Base-by-base conservation (phyloP, 2,888 invertebrate genomes). In the Brenthis hecate region DNA sequence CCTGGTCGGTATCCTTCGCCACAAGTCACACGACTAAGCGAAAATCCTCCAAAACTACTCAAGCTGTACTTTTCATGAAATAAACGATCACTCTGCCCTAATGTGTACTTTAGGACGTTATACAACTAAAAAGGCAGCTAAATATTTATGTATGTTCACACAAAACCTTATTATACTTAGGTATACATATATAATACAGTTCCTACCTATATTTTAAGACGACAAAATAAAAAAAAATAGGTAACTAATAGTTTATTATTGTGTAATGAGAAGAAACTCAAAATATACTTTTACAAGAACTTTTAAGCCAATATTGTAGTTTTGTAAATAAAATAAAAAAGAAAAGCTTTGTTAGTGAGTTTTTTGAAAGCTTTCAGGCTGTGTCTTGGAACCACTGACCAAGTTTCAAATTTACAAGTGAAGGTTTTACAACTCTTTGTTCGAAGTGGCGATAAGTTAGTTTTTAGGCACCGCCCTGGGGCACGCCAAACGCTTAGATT, bases 401-500 rank as follows among this genome's bases (percentile, higher is more conserved):
- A 71, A 65, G 65, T 77, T 77, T 77, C 77, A 85, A 88, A 87
- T 87, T 87, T 86, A 85, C 86, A 86, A 84, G 85, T 84, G 82
- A 81, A 82, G 81, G 83, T 85, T 74, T 85, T 86, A 87, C 81
- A 81, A 84, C 81, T 82, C 88, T 87, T 87, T 85, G 89, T 89
- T 86, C 82, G 62, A 81, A 86, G 85, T 81, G 84, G 85, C 85
- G 84, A 88, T 89, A 88, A 87, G 82, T 88, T 87, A 84, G 67
- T 83, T 85, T 83, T 85, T 81, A 81, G 85, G 83, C 84, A 48
- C 60, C 69, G 53, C 69, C 71, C 60, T 68, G 47, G 47, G 56
- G 55, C 64, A 62, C 55, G 32, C 56, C 43, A 51, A 70, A 57
- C 61, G 56, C 66, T 66, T 62, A 61, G 57, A 62, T 65, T 70